These are phyloP conservation scores for Amitus sp. DNA, from an alignment of 2,888 invertebrate genomes.

Conservation along the genomic window DNA sequence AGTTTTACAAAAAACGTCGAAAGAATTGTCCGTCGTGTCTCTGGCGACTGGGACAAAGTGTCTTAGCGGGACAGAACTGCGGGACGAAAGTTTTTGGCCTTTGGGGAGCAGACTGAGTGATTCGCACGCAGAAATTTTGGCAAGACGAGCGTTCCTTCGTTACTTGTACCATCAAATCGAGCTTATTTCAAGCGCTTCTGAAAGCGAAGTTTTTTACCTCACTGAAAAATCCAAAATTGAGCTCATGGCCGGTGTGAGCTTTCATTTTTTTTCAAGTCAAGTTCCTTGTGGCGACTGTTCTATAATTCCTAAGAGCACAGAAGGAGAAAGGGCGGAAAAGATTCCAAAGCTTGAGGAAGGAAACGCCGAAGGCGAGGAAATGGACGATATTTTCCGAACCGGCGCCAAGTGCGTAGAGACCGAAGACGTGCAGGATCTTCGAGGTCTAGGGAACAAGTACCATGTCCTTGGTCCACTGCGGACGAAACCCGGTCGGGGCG, in stretches of 20 bases:
- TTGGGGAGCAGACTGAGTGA: slow-evolving; percentile 83
- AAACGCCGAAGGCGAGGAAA: slow-evolving; percentile 24
- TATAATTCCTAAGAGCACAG: slow-evolving; percentile 74
- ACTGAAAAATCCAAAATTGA: slow-evolving; percentile 62
- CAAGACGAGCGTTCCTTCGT: slow-evolving; percentile 82
- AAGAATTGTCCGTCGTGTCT: slow-evolving; percentile 74
- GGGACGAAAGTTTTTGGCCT: slow-evolving; percentile 67
- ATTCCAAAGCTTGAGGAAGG: slow-evolving; percentile 53
- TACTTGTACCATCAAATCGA: slow-evolving; percentile 77
- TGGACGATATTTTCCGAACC: slow-evolving; percentile 74
- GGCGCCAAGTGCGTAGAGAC: slow-evolving; percentile 85
- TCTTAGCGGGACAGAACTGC: slow-evolving; percentile 74
- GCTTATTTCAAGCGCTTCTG: slow-evolving; percentile 53
- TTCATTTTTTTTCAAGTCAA: slow-evolving; percentile 88
- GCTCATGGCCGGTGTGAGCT: slow-evolving; percentile 71
- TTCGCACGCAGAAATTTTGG: slow-evolving; percentile 91
- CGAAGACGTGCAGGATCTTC: slow-evolving; percentile 71
- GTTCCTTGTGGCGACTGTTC: slow-evolving; percentile 95
- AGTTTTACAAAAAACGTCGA: slow-evolving; percentile 65
- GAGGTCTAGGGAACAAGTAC: slow-evolving; percentile 70
- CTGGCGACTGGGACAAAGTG: slow-evolving; percentile 94
- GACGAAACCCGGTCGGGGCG: slow-evolving; percentile 91
- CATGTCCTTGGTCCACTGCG: slow-evolving; percentile 79
- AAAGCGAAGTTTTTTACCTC: slow-evolving; percentile 60
- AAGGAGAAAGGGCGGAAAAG: slow-evolving; percentile 30